These are phyloP conservation scores for Pipra filicauda DNA, from an alignment of 2,113 vertebrate species.

Conservation along the genomic window DNA sequence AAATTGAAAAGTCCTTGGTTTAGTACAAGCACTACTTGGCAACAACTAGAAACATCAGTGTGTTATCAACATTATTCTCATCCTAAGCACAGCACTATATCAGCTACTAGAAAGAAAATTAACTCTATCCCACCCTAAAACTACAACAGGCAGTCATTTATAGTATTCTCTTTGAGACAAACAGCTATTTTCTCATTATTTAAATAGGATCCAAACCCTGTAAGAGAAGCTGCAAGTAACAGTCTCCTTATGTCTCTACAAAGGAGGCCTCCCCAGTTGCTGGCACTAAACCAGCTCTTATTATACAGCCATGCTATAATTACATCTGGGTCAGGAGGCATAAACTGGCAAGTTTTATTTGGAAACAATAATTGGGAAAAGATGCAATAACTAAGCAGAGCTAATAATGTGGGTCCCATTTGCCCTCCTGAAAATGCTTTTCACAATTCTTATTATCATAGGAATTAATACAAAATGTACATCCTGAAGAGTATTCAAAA, in stretches of 20 bases:
- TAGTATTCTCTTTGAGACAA: constrained; percentile 5
- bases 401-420: constrained; percentile 33
- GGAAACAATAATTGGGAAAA: constrained; percentile 42
- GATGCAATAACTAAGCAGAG: constrained; percentile 4
- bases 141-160: neutral
- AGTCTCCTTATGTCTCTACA: neutral
- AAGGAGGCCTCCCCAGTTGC: constrained; percentile 10
- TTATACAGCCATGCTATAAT: constrained; percentile 27
- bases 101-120: neutral
- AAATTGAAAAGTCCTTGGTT: neutral
- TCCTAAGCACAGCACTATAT: neutral
- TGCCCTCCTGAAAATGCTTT: neutral
- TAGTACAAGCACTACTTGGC: neutral
- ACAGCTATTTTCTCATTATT: constrained; percentile 47
- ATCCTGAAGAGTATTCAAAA: neutral
- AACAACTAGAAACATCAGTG: neutral
- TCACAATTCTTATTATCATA: constrained; percentile 4
- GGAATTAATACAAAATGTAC: constrained; percentile 8
- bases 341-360: constrained; percentile 36
- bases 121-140: neutral
- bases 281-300: constrained; percentile 9
- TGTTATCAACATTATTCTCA: neutral
- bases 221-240: constrained; percentile 14
- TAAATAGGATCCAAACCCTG: neutral
- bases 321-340: constrained; percentile 20